Evolutionary conservation across 2,113 vertebrate species (phyloP), one percentile per base, ranked within the genome.

Genomic region (Catharus minimus): DNA sequence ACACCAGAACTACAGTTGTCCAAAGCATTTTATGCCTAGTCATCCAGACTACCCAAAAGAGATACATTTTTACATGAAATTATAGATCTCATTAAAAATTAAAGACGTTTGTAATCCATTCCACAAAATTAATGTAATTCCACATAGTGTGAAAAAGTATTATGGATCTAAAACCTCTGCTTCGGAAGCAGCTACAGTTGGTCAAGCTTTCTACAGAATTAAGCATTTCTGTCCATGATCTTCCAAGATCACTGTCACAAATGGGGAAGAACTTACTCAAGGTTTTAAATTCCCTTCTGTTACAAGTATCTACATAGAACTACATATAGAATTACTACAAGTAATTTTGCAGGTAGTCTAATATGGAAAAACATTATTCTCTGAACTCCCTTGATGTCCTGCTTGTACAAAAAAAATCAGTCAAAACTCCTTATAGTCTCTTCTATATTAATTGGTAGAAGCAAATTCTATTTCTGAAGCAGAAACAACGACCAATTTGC

Each of bases 371-470:
- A 26, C 0, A 46, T 90, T 65, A 41, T 82, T 83, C 58, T 88
- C 65, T 68, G 18, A 85, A 66, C 33, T 89, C 26, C 13, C 27
- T 55, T 71, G 10, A 52, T 65, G 18, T 57, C 33, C 57, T 89
- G 57, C 5, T 32, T 55, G 39, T 55, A 65, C 15, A 33, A 44
- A 85, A 58, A 33, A 15, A 7, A 38, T 1, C 20, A 75, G 9
- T 58, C 32, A 32, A 64, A 92, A 50, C 21, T 24, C 14, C 60
- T 88, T n/a, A 30, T 64, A 57, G 52, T 77, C 38, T 91, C 33
- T 90, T 91, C 58, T 69, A 22, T 90, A 73, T 76, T 88, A 81
- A 92, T 50, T 86, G 46, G 27, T 85, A 89, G 23, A 93, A 47
- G 24, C 73, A 58, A 8, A n/a, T 77, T 52, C 47, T 74, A 21